These are phyloP conservation scores for Bos indicus DNA, from an alignment of 2,113 vertebrate species.

Conservation along the genomic window DNA sequence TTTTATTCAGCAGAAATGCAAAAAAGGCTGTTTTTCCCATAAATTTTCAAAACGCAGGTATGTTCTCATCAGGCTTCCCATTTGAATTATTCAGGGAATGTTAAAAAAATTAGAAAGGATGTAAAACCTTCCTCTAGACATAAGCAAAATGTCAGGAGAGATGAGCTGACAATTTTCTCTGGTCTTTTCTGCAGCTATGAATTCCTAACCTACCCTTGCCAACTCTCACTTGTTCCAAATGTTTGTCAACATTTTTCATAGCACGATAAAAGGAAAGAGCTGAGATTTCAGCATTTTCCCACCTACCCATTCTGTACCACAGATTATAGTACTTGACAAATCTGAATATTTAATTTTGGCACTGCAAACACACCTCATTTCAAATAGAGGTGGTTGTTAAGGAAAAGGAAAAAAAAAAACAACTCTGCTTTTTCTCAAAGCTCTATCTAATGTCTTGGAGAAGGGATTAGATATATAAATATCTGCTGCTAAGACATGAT, in stretches of 20 bases:
- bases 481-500: slow-evolving; percentile 58
- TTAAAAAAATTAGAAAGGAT: slow-evolving; percentile 52
- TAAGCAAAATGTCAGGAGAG: slow-evolving; percentile 62
- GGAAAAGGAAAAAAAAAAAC: slow-evolving; percentile 57
- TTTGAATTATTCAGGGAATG: slow-evolving; percentile 58
- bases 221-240: slow-evolving; percentile 78
- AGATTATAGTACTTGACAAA: slow-evolving; percentile 74
- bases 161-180: slow-evolving; percentile 67
- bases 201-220: slow-evolving; percentile 73
- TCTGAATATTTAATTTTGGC: slow-evolving; percentile 70
- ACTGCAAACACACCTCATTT: slow-evolving; percentile 73
- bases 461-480: slow-evolving; percentile 50
- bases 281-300: slow-evolving; percentile 62
- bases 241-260: slow-evolving; percentile 81
- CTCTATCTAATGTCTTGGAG: slow-evolving; percentile 44
- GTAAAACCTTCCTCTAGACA: slow-evolving; percentile 39
- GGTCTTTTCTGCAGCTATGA: slow-evolving; percentile 62
- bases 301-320: slow-evolving; percentile 63
- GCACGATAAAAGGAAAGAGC: slow-evolving; percentile 69
- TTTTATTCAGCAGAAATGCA: slow-evolving; percentile 73
- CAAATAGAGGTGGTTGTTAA: slow-evolving; percentile 76
- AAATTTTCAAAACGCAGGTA: slow-evolving; percentile 64
- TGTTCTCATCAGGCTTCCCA: slow-evolving; percentile 45
- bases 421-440: slow-evolving; percentile 54
- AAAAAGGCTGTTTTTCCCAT: slow-evolving; percentile 56